Evolutionary conservation across 2,888 invertebrate genomes (phyloP).

Genomic region (Conops quadrifasciatus): DNA sequence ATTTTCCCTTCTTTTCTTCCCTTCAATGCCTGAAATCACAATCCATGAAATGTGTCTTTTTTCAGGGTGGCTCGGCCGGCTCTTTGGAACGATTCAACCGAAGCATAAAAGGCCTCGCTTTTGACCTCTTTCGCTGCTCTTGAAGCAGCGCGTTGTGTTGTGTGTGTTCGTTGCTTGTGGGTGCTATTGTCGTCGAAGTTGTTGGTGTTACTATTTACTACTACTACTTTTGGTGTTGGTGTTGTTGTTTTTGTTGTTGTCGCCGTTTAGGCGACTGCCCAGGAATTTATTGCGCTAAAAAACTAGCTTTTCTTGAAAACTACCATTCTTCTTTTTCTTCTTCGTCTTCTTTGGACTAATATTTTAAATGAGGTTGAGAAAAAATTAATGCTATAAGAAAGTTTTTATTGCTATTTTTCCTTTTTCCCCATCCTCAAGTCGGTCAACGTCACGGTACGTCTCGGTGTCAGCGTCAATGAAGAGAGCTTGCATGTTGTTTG

Average conservation of each 20-base stretch:
- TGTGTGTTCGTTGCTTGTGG: not conserved
- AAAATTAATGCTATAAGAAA: not conserved
- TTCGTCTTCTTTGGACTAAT: too few species aligned
- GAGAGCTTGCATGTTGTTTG: not conserved
- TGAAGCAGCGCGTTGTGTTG: not conserved
- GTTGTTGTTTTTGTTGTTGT: not conserved
- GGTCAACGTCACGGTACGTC: not conserved
- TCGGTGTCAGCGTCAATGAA: not conserved
- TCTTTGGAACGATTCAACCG: too few species aligned
- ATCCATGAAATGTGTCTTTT: not conserved
- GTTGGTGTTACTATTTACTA: too few species aligned
- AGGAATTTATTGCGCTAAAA: conserved; percentile 25
- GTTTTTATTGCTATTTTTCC: conserved; percentile 4
- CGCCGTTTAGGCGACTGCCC: not conserved
- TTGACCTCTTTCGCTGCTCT: conserved; percentile 31
- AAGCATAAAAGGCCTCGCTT: conserved; percentile 32
- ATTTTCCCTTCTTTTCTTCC: not conserved
- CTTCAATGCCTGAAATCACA: not conserved
- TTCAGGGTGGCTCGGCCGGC: conserved; percentile 4
- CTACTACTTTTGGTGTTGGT: not conserved
- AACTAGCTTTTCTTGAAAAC: conserved; percentile 12
- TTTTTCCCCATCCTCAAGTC: not conserved
- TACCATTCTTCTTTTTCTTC: conserved; percentile 23
- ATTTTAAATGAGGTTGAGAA: conserved; percentile 32
- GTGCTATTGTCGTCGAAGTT: not conserved